Base-by-base conservation (phyloP, 2,113 vertebrate genomes). In the Neogale vison region DNA sequence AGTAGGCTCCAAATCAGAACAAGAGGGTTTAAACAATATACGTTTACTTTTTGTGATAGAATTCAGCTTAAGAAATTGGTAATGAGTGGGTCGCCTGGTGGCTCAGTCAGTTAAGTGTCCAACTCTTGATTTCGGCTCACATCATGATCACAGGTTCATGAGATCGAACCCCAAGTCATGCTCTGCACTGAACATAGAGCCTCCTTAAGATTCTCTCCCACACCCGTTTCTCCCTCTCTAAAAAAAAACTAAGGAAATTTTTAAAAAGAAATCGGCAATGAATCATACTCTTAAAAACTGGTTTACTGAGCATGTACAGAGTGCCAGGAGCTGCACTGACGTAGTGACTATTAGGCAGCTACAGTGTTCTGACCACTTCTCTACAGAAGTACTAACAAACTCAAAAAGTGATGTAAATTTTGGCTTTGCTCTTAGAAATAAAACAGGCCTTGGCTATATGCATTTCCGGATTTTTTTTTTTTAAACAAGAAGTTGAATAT, bases 31-130 rank as follows among this genome's bases (percentile, higher is more conserved):
- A 88, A 18, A 88, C 71, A 95, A 69, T 55, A 36, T 9, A 2
- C 34, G 34, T 95, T 96, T 20, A 91, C 45, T 95, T 13, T 95
- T 84, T 83, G 79, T 92, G 55, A 47, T 90, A 17, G 69, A 87
- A 86, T 86, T 96, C 20, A 86, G 24, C 71, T 65, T 90, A 21
- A 85, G 90, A 82, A 93, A 61, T 36, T 84, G 29, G 24, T 82
- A 50, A 81, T 84, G 42, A n/a, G 20, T 69, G 67, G 18, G 34
- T 4, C 8, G 1, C 67, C 67, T 36, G 34, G 34, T 36, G n/a
- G 34, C 67, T 69, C 67, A 36, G 17, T 69, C 18, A 69, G 67
- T 69, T 69, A 69, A 69, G 34, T 14, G 1, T 69, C 67, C 67
- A 21, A 36, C 34, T 69, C 67, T 36, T 69, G 67, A 36, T 36